Evolutionary conservation across 2,888 invertebrate genomes (phyloP), one percentile per base, ranked within the genome.

Genomic region (Uropetala carovei): DNA sequence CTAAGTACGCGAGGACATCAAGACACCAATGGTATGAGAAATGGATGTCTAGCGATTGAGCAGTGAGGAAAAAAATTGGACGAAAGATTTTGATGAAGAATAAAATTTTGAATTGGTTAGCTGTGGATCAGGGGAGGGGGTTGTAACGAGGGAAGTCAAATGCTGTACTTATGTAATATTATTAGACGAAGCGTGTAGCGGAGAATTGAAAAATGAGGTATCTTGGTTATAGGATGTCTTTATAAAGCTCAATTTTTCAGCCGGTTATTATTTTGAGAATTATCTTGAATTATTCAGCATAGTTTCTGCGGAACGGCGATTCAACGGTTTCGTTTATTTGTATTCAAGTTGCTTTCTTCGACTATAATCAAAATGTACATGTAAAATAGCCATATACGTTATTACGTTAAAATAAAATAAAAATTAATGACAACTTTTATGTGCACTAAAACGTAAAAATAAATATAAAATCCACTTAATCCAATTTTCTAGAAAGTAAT

Each of bases 191-290:
- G 16, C 18, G 56, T 57, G 18, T 8, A 57, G 18, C 3, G 3
- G 83, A 18, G 57, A 83, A 83, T 83, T 82, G 82, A 82, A 43
- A 83, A 57, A 57, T 83, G n/a, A 83, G 83, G 14, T 3, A 43
- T 43, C 43, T 1, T 5, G 5, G 4, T 4, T 0, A 57, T 14
- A 57, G 13, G 83, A 8, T 8, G 83, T 83, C 56, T 5, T 43
- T 43, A 43, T 56, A 83, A 43, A 57, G n/a, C 83, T 83, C 57
- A 83, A 83, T 83, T 83, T 83, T 83, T 22, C 83, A 56, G 43
- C n/a, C 56, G 13, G 11, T 13, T 57, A n/a, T n/a, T 16, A 56
- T 83, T 83, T 83, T 30, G 18, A 83, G 57, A 83, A 57, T 30
- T 57, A 4, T 83, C 0, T 83, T 83, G 57, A 43, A 57, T 83